These are phyloP conservation scores for Leptoclinus maculatus DNA, from an alignment of 2,797 vertebrate genomes.

Conservation along the genomic window DNA sequence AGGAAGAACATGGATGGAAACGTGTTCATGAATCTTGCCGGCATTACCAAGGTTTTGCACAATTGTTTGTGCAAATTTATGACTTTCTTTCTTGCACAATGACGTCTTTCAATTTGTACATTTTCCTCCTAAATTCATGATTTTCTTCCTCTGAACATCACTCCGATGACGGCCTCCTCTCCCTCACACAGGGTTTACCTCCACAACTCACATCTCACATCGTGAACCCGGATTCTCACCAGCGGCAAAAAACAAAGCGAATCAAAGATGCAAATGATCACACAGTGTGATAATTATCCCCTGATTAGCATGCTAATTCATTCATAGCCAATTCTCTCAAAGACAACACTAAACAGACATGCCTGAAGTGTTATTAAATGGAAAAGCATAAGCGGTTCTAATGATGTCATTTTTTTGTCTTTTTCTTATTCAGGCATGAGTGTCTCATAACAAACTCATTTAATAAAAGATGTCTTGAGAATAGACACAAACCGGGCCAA, in stretches of 20 bases:
- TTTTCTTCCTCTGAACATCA: too few species aligned
- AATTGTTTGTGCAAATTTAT: too few species aligned
- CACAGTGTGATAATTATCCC: conserved; percentile 21
- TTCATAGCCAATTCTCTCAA: conserved; percentile 7
- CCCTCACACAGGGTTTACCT: neutral
- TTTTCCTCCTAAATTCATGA: neutral
- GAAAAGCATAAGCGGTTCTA: neutral
- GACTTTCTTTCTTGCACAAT: too few species aligned
- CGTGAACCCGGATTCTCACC: conserved; percentile 1
- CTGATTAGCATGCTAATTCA: conserved; percentile 48
- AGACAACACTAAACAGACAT: neutral
- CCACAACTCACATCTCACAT: neutral
- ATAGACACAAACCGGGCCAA: too few species aligned
- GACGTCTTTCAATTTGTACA: too few species aligned
- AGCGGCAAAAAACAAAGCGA: neutral
- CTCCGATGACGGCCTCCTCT: neutral
- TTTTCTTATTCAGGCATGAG: too few species aligned
- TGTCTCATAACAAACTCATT: too few species aligned
- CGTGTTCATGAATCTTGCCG: accelerated
- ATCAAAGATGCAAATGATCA: conserved; percentile 10
- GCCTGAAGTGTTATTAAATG: neutral
- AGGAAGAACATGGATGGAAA: too few species aligned
- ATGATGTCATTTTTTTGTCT: neutral
- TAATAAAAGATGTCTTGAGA: neutral
- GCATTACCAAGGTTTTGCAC: accelerated